Conservation (phyloP, 1,140 invertebrate genomes). For the Sarcophaga peregrina region DNA sequence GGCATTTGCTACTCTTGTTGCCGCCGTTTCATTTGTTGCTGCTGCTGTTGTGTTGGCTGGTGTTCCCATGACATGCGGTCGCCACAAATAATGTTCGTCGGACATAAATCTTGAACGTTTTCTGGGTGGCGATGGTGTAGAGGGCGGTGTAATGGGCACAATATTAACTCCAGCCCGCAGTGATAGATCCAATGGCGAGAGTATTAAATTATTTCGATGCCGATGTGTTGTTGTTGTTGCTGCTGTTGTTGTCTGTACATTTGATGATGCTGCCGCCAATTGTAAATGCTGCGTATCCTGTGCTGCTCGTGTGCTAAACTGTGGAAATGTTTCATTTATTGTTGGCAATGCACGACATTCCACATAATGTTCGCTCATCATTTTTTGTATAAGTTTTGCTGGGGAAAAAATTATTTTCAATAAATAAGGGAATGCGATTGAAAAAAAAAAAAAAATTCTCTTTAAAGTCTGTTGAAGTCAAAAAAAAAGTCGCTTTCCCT, state of each 20-base stretch:
- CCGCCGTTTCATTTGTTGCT: conserved; percentile 29
- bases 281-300: neutral
- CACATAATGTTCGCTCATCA: conserved; percentile 51
- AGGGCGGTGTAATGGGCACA: conserved; percentile 72
- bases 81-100: conserved; percentile 67
- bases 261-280: neutral
- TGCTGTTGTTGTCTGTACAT: neutral
- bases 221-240: conserved; percentile 46
- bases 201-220: conserved; percentile 46
- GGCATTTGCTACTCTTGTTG: too few species aligned
- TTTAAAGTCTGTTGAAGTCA: too few species aligned
- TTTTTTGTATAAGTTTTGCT: conserved; percentile 31
- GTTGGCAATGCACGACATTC: conserved; percentile 61
- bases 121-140: conserved; percentile 70
- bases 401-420: neutral
- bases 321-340: conserved; percentile 65
- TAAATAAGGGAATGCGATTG: too few species aligned
- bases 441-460: too few species aligned
- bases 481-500: too few species aligned
- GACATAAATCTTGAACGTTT: conserved; percentile 68
- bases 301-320: conserved; percentile 52
- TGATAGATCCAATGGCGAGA: conserved; percentile 71
- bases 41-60: conserved; percentile 42
- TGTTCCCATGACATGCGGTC: conserved; percentile 62
- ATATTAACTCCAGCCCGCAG: conserved; percentile 66